These are phyloP conservation scores for Drosophila melanogaster DNA, from an alignment of 1,140 invertebrate genomes.

Conservation along the genomic window DNA sequence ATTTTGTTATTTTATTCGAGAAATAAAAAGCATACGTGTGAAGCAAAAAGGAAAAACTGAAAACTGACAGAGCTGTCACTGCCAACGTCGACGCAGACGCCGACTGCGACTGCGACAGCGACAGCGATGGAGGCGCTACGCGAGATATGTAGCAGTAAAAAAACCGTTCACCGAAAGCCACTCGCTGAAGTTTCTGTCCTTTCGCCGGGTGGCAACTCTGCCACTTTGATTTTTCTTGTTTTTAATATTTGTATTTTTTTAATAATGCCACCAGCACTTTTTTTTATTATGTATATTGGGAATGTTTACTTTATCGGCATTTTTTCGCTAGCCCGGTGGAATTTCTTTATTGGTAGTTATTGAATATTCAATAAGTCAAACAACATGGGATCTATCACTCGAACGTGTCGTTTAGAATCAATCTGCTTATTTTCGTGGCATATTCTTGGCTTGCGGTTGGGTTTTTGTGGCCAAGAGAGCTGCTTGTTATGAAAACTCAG, in stretches of 20 bases:
- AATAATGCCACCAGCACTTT: too few relatives aligned
- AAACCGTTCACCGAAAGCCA: constrained; percentile 27
- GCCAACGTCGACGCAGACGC: constrained; percentile 30
- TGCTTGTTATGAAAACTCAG: constrained; percentile 12
- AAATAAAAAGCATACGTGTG: background rate
- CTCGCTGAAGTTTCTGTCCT: constrained; percentile 39
- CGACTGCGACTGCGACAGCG: constrained; percentile 15
- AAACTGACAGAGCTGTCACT: constrained; percentile 1
- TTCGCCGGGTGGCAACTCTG: constrained; percentile 55
- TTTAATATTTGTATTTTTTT: constrained; percentile 2
- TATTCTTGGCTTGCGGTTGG: constrained; percentile 14
- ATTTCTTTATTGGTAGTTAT: background rate
- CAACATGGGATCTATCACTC: background rate
- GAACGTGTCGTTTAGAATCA: background rate
- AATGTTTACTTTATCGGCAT: constrained; percentile 25
- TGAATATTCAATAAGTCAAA: background rate
- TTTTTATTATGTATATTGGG: background rate
- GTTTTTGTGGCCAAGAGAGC: constrained; percentile 14
- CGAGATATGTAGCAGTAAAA: constrained; percentile 23
- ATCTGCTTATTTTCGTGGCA: background rate
- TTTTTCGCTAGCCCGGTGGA: background rate
- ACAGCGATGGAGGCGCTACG: constrained; percentile 6
- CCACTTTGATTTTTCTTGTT: constrained; percentile 1
- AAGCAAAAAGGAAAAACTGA: background rate
- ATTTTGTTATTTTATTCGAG: constrained; percentile 1